A percentile compares a stretch with the other conserved stretches of the same genome.
Conservation (phyloP, 2,113 vertebrate species). For the Oxyruncus cristatus region DNA sequence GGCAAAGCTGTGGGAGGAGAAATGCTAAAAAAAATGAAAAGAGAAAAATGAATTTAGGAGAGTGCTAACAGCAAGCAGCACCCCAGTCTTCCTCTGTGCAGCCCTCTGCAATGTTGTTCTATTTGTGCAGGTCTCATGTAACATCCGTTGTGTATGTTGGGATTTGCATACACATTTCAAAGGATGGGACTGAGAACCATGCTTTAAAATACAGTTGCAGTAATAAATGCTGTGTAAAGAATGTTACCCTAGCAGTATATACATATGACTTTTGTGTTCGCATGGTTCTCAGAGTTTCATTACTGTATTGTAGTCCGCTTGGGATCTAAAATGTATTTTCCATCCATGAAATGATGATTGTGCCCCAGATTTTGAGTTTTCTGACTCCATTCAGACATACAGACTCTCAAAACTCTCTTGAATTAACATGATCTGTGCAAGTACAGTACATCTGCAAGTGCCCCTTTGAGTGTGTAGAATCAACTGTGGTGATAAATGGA, state of each 20-base stretch:
- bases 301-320: neutral
- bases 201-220: neutral
- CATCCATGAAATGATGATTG: neutral
- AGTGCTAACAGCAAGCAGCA: neutral
- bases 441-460: neutral
- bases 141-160: fast-evolving
- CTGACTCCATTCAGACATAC: neutral
- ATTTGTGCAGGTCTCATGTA: neutral
- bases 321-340: neutral
- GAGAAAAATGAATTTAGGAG: neutral
- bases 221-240: neutral
- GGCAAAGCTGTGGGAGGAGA: neutral
- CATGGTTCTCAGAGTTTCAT: neutral
- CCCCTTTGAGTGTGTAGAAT: neutral
- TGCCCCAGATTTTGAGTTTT: neutral
- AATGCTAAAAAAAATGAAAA: neutral
- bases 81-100: neutral
- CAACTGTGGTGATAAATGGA: neutral
- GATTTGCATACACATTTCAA: neutral
- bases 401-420: neutral
- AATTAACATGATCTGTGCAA: neutral
- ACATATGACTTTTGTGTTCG: neutral
- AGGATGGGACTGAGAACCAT: neutral
- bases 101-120: neutral
- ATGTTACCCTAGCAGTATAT: neutral